Percentiles rank a stretch among this genome's conserved stretches.
Conservation (phyloP, 2,888 invertebrate species). For the Epinotia nisella region DNA sequence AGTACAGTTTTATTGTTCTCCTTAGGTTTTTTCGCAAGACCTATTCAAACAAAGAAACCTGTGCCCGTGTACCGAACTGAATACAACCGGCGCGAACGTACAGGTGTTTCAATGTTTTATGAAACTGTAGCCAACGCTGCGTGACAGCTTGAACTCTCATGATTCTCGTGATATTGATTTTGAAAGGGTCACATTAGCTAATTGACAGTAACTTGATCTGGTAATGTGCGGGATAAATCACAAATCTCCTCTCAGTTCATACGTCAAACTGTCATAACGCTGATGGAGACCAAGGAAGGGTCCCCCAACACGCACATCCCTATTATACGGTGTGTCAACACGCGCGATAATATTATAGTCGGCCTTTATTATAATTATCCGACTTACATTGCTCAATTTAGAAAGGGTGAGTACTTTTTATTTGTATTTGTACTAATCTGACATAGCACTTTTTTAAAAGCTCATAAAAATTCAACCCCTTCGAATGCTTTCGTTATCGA, state of each 20-base stretch:
- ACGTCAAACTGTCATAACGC: conserved; percentile 48
- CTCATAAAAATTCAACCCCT: conserved; percentile 16
- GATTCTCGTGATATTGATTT: conserved; percentile 36
- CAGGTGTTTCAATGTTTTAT: conserved; percentile 46
- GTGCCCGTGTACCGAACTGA: conserved; percentile 49
- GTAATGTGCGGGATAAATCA: conserved; percentile 46
- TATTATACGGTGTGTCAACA: conserved; percentile 63
- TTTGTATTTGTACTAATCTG: conserved; percentile 25
- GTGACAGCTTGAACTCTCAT: conserved; percentile 43
- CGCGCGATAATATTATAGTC: conserved; percentile 61
- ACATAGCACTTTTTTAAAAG: conserved; percentile 24
- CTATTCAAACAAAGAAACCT: conserved; percentile 69
- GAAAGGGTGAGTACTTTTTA: conserved; percentile 15
- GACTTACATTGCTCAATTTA: conserved; percentile 32
- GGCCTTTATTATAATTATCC: conserved; percentile 43
- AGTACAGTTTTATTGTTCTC: conserved; percentile 72
- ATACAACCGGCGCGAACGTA: conserved; percentile 47
- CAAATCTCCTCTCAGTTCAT: conserved; percentile 45
- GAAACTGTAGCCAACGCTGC: conserved; percentile 43
- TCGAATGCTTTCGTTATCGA: conserved; percentile 43
- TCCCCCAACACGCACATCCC: conserved; percentile 54
- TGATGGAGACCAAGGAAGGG: conserved; percentile 47
- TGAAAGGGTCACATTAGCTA: conserved; percentile 46
- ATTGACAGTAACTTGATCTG: conserved; percentile 51
- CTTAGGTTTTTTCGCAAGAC: conserved; percentile 71